These are phyloP conservation scores for Lutjanus campechanus DNA, from an alignment of 2,797 vertebrate species.

Conservation along the genomic window DNA sequence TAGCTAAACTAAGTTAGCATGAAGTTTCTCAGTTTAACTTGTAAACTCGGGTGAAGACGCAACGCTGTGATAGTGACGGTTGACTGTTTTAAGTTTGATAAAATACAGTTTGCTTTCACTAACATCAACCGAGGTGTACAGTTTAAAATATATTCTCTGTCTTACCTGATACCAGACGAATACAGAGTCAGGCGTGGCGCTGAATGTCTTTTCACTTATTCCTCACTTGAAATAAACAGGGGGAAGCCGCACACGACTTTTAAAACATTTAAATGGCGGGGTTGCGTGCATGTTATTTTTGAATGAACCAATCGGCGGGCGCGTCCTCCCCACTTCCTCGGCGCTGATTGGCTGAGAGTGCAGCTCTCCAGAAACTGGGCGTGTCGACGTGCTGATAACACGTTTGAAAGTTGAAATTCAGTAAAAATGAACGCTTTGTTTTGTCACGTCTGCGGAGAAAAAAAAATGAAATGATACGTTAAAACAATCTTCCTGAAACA, in stretches of 20 bases:
- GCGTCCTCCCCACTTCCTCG: neutral
- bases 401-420: conserved; percentile 62
- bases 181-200: rapidly evolving
- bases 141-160: neutral
- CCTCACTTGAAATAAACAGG: neutral
- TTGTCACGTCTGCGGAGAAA: neutral
- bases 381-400: conserved; percentile 18
- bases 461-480: neutral
- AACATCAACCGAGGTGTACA: neutral
- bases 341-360: conserved; percentile 74
- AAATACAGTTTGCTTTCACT: rapidly evolving
- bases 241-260: conserved; percentile 32
- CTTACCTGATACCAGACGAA: conserved; percentile 55
- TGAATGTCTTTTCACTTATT: conserved; percentile 1
- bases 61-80: neutral
- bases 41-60: neutral
- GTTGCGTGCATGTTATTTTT: conserved; percentile 68
- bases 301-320: conserved; percentile 82
- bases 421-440: conserved; percentile 7
- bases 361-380: conserved; percentile 22
- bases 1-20: neutral
- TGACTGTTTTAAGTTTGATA: neutral
- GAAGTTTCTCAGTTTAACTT: neutral
- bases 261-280: conserved; percentile 83
- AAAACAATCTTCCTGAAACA: neutral